Base-by-base conservation (phyloP, 1,140 invertebrate genomes). In the Leptonema lineaticorne region DNA sequence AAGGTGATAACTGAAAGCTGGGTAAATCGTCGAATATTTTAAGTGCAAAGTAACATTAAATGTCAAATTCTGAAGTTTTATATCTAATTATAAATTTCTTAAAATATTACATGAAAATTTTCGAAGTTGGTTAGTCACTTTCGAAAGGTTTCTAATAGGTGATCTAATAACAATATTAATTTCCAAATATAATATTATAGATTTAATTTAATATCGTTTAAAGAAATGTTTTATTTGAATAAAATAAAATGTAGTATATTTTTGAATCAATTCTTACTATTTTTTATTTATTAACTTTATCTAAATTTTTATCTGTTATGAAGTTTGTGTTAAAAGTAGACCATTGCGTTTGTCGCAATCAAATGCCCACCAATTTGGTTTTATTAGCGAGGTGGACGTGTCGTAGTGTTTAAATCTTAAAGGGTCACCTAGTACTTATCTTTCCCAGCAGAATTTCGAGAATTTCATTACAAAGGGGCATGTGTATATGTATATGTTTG, bases 381-480 rank as follows among this genome's bases (percentile, higher is more conserved):
- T 41, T 26, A 24, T 26, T 22, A 20, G 22, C 18, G 20, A 48
- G 16, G 16, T 20, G 14, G 46, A 18, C 50, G 22, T 53, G 50
- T 24, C 20, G 50, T 22, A 26, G 4, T 22, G 20, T 24, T 53
- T 53, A 53, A 53, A 53, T 53, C 50, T 26, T 53, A 14, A 14
- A 53, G 50, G 50, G 50, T 53, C 50, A 22, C 50, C 22, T 22
- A 14, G 50, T 53, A 24, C 22, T 53, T 60, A 37, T 60, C 58
- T 60, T 60, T 57, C 5, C 28, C 28, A 24, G 2, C 57, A 45
- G 18, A 62, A 62, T 62, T 62, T 62, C 29, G 30, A 33, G 59
- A 62, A 62, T 62, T 62, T 62, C 59, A 62, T 62, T 62, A 62
- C 29, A 24, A 62, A 62, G 33, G 59, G 50, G 20, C 37, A 45